These are phyloP conservation scores for Chaetura pelagica DNA, from an alignment of 2,113 vertebrate species.

Conservation along the genomic window DNA sequence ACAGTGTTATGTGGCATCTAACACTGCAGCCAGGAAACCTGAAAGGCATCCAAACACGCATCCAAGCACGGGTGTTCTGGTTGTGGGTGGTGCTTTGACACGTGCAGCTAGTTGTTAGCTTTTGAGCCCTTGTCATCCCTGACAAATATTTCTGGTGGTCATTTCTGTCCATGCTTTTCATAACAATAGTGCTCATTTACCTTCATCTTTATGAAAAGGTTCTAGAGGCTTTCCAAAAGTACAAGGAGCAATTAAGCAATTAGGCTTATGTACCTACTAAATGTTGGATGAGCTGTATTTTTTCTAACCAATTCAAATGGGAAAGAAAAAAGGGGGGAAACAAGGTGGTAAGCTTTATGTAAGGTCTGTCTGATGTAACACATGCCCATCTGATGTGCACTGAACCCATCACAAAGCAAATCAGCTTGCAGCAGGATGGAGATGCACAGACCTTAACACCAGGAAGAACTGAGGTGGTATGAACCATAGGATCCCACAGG, in stretches of 20 bases:
- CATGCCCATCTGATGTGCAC: not conserved
- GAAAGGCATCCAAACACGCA: not conserved
- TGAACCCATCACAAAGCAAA: conserved; percentile 21
- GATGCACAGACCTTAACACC: not conserved
- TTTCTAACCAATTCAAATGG: not conserved
- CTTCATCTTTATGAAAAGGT: not conserved
- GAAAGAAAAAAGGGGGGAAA: not conserved
- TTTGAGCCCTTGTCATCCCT: not conserved
- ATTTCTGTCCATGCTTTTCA: not conserved
- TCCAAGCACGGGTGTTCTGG: not conserved
- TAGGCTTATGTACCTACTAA: not conserved
- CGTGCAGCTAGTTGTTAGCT: not conserved
- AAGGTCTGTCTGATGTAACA: not conserved
- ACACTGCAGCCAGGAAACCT: not conserved
- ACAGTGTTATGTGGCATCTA: rapidly evolving
- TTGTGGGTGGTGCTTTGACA: not conserved
- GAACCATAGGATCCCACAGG: not conserved
- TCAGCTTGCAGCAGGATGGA: not conserved
- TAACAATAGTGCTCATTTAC: not conserved
- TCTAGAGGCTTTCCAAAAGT: not conserved
- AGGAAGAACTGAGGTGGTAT: not conserved
- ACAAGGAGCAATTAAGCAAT: not conserved
- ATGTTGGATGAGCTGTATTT: not conserved
- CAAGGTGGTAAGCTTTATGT: not conserved
- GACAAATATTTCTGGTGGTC: not conserved